Evolutionary conservation across 1,140 invertebrate species (phyloP).

Genomic region (Zaprionus ornatus): DNA sequence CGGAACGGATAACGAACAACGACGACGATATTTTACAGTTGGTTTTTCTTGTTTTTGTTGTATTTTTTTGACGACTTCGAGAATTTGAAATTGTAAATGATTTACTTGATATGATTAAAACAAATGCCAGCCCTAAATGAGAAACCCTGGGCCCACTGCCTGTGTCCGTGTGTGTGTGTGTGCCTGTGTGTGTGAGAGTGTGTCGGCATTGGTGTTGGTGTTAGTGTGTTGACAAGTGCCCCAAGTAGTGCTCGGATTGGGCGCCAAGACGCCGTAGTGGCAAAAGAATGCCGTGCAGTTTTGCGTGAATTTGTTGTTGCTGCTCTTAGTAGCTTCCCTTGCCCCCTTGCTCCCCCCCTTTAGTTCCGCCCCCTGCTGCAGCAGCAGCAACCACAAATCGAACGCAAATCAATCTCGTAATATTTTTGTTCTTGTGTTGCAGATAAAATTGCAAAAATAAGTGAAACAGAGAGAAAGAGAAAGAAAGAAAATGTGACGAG

Average conservation of each 20-base stretch:
- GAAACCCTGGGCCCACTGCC: neutral
- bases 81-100: constrained; percentile 14
- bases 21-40: constrained; percentile 47
- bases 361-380: neutral
- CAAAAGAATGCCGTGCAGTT: constrained; percentile 32
- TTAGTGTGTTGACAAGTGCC: constrained; percentile 32
- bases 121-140: constrained; percentile 22
- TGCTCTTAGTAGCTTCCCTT: constrained; percentile 1
- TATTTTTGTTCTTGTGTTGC: constrained; percentile 45
- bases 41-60: constrained; percentile 37
- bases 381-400: constrained; percentile 36
- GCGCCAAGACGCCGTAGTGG: constrained; percentile 31
- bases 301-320: constrained; percentile 32
- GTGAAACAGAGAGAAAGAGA: constrained; percentile 1
- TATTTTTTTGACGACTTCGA: constrained; percentile 18
- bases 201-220: neutral
- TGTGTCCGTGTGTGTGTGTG: constrained; percentile 20
- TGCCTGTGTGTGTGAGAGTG: constrained; percentile 13
- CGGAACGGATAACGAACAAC: constrained; percentile 21
- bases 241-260: constrained; percentile 20
- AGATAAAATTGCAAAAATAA: constrained; percentile 32
- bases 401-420: constrained; percentile 26
- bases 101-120: constrained; percentile 15
- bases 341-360: neutral
- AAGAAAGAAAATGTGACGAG: constrained; percentile 18